Conservation (phyloP, 2,113 vertebrate species). For the Reinhardtius hippoglossoides region DNA sequence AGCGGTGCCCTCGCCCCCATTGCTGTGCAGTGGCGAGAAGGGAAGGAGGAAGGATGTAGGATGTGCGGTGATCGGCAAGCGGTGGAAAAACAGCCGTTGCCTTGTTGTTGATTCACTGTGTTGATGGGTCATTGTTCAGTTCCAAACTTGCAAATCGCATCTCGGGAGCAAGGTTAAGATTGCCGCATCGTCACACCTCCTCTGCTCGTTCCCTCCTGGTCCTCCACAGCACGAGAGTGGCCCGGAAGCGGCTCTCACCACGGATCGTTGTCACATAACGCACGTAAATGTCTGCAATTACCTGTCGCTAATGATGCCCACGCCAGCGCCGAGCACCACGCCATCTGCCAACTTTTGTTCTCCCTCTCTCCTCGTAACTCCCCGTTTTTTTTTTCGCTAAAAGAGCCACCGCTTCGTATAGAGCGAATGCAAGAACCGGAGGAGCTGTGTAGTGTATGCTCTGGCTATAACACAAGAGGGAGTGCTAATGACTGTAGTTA, state of each 20-base stretch:
- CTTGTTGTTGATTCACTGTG: conserved; percentile 18
- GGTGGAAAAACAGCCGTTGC: conserved; percentile 10
- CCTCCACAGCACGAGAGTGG: not conserved
- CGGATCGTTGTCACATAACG: conserved; percentile 9
- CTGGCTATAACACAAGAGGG: conserved; percentile 43
- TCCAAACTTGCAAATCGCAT: conserved; percentile 1
- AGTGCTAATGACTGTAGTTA: conserved; percentile 64
- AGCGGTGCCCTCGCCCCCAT: conserved; percentile 39
- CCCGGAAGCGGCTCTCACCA: conserved; percentile 15
- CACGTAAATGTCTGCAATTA: conserved; percentile 63
- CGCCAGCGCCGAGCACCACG: conserved; percentile 50
- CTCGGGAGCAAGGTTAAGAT: not conserved
- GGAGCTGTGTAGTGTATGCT: conserved; percentile 15
- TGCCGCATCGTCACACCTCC: not conserved
- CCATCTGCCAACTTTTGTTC: conserved; percentile 72
- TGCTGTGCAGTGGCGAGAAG: conserved; percentile 41
- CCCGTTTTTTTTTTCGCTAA: conserved; percentile 39
- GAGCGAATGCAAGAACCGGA: conserved; percentile 5
- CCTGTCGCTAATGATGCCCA: conserved; percentile 66
- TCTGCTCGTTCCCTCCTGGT: not conserved
- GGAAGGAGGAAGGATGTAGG: conserved; percentile 27
- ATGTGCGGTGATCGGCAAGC: too few species aligned
- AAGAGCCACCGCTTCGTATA: conserved; percentile 46
- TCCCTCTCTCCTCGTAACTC: conserved; percentile 40
- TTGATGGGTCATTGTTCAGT: too few species aligned